Evolutionary conservation across 2,113 vertebrate species (phyloP), one percentile per base, ranked within the genome.

Genomic region (Mustela lutreola): DNA sequence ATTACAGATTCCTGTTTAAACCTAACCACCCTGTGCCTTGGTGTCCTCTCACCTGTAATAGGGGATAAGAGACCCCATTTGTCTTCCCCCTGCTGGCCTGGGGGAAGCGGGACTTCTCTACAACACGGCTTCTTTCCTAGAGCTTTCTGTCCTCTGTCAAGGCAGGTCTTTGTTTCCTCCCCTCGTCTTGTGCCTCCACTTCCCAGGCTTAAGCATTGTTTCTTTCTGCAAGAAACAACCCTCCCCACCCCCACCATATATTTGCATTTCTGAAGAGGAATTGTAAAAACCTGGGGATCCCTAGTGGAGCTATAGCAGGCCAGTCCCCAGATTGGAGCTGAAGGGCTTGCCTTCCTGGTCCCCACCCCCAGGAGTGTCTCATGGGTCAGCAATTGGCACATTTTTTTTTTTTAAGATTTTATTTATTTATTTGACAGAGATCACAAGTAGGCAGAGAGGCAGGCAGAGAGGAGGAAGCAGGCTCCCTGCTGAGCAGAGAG

Each of bases 11-110:
- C 21, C 84, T 88, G 18, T 24, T 21, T 70, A 28, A 16, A 12
- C 62, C 56, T 15, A 2, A 0, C 9, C 3, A 22, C 65, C 11
- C 24, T 19, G 12, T 10, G 45, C 36, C 0, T 8, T 24, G 21
- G 15, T 7, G 4, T 70, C 15, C 16, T 81, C 70, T 70, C 33
- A 16, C 48, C 36, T 58, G 9, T 11, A 19, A 48, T 4, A 36
- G 8, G 14, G 16, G 53, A 24, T 28, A 22, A 94, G 33, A 73
- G 73, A 48, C 18, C 2, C 36, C 36, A 36, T 36, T 36, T 36
- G 36, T 36, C 36, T 36, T 36, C 36, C 19, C 67, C 39, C 76
- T 71, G 60, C 42, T 48, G 31, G 15, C 26, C 0, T 78, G 42
- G 42, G 1, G 56, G 45, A 58, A 22, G 4, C n/a, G 2, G n/a